Evolutionary conservation across 2,888 invertebrate genomes (phyloP).

Genomic region (Oscheius sp.): DNA sequence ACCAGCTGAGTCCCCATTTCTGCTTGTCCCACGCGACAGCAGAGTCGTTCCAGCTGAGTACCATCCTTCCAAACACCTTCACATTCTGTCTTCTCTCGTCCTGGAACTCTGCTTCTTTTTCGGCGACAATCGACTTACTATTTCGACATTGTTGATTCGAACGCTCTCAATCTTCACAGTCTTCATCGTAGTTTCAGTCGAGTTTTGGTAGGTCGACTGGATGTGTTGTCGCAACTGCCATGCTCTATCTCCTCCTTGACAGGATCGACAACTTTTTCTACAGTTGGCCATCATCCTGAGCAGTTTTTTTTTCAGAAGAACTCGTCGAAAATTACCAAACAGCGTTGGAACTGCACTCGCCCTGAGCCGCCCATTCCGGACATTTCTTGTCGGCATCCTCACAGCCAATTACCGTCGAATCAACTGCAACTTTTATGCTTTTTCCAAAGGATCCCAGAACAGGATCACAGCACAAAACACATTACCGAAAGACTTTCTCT

Average conservation of each 20-base stretch:
- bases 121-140: conserved; percentile 48
- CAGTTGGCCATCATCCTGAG: conserved; percentile 74
- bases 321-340: conserved; percentile 62
- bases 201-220: conserved; percentile 65
- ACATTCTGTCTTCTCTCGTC: conserved; percentile 70
- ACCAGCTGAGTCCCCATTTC: conserved; percentile 73
- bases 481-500: too few relatives aligned
- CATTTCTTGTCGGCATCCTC: conserved; percentile 73
- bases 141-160: conserved; percentile 70
- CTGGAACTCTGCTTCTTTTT: conserved; percentile 43
- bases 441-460: background rate
- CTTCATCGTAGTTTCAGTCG: conserved; percentile 54
- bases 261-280: conserved; percentile 72
- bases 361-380: conserved; percentile 71
- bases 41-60: conserved; percentile 73
- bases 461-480: too few relatives aligned
- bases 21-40: conserved; percentile 72
- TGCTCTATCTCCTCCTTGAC: conserved; percentile 73
- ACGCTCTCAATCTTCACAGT: conserved; percentile 70
- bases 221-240: conserved; percentile 71
- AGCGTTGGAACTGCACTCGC: conserved; percentile 73
- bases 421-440: conserved; percentile 1
- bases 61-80: conserved; percentile 69
- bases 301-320: background rate
- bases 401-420: conserved; percentile 46